These are phyloP conservation scores for Dicranocentrus wangi DNA, from an alignment of 2,888 invertebrate species.

Conservation along the genomic window DNA sequence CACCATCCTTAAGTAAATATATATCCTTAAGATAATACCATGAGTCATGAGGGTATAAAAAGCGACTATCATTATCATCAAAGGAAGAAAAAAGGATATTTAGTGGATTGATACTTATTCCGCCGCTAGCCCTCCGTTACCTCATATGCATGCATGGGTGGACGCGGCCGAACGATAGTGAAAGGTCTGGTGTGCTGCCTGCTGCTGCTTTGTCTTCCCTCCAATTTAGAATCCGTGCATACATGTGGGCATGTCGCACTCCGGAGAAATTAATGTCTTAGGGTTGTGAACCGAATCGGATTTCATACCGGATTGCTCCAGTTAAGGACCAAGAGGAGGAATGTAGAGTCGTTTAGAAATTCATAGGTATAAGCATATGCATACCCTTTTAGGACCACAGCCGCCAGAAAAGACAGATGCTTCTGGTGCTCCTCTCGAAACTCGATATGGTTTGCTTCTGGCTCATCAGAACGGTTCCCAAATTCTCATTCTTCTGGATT, in stretches of 20 bases:
- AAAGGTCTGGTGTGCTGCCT: slow-evolving; percentile 27
- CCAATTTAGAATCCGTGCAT: neutral
- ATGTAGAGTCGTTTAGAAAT: neutral
- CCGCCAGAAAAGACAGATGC: neutral
- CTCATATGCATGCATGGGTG: slow-evolving; percentile 17
- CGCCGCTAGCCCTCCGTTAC: slow-evolving; percentile 1
- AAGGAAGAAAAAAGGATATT: slow-evolving; percentile 10
- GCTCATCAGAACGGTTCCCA: too few relatives aligned
- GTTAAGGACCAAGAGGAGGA: neutral
- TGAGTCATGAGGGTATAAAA: too few relatives aligned
- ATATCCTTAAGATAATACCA: neutral
- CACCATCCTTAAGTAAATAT: slow-evolving; percentile 29
- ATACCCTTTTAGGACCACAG: neutral
- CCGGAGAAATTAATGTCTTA: slow-evolving; percentile 7
- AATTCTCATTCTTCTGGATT: too few relatives aligned
- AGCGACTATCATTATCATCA: slow-evolving; percentile 23
- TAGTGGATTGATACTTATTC: slow-evolving; percentile 9
- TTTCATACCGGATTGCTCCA: slow-evolving; percentile 27
- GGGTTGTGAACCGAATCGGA: slow-evolving; percentile 48
- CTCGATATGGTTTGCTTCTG: neutral
- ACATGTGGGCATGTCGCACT: neutral
- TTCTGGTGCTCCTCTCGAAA: neutral
- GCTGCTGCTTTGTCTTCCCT: slow-evolving; percentile 14
- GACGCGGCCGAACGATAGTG: neutral
- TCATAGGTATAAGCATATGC: slow-evolving; percentile 1